phyloP scores from a whole-genome alignment of 2,797 vertebrate species.

The Cirrhinus molitorella region DNA sequence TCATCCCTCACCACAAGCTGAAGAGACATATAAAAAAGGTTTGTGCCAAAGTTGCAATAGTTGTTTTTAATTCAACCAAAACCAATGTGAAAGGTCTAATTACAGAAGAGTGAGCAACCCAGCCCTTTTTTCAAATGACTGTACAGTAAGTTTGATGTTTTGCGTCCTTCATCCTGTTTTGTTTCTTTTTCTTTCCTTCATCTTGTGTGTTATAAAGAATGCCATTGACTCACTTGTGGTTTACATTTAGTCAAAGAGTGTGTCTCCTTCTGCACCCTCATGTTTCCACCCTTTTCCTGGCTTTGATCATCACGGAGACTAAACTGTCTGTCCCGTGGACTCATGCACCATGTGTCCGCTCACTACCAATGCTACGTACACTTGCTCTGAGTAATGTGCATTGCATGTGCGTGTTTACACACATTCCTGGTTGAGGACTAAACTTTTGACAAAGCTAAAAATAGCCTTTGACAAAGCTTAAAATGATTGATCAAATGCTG shows the following conservation, averaged over 20 bases:
- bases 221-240: slow-evolving; percentile 75
- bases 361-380: not conserved
- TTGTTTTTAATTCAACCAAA: slow-evolving; percentile 81
- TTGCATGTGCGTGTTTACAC: not conserved
- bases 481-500: not conserved
- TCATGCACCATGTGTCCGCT: slow-evolving; percentile 16
- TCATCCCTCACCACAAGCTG: slow-evolving; percentile 81
- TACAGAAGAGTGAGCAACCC: slow-evolving; percentile 78
- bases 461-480: not conserved
- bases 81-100: slow-evolving; percentile 79
- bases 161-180: slow-evolving; percentile 75
- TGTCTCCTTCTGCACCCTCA: slow-evolving; percentile 58
- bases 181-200: slow-evolving; percentile 74
- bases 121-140: slow-evolving; percentile 77
- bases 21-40: slow-evolving; percentile 81
- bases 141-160: slow-evolving; percentile 80
- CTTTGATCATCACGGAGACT: slow-evolving; percentile 40
- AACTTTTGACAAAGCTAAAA: not conserved
- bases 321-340: slow-evolving; percentile 38
- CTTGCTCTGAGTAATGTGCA: not conserved
- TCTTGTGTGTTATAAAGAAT: slow-evolving; percentile 76
- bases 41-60: slow-evolving; percentile 77
- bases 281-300: slow-evolving; percentile 39
- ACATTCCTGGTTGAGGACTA: not conserved
- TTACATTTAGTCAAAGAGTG: slow-evolving; percentile 61